Evolutionary conservation across 1,140 invertebrate species (phyloP).

Genomic region (Wasmannia auropunctata): DNA sequence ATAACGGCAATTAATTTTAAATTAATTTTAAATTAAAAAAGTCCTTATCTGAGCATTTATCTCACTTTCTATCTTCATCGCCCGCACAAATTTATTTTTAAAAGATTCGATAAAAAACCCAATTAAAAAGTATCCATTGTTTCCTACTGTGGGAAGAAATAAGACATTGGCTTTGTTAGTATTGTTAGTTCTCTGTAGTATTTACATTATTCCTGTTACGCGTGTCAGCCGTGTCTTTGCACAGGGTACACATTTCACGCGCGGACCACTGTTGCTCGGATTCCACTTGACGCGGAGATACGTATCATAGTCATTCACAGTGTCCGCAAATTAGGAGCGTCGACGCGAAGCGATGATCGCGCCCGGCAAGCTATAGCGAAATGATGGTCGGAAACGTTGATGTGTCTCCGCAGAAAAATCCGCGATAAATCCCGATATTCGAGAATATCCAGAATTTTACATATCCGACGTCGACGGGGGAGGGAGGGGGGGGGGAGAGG

Average conservation of each 20-base stretch:
- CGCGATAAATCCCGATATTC: background rate
- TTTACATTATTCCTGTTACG: background rate
- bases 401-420: background rate
- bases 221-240: background rate
- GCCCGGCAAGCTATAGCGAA: background rate
- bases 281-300: conserved; percentile 22
- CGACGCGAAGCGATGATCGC: background rate
- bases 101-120: background rate
- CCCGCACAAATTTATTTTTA: background rate
- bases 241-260: background rate
- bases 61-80: background rate
- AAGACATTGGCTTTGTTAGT: background rate
- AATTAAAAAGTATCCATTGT: background rate
- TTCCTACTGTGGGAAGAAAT: background rate
- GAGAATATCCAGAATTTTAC: background rate
- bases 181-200: too few relatives aligned
- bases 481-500: too few relatives aligned
- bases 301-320: conserved; percentile 21
- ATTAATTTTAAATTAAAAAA: conserved; percentile 22
- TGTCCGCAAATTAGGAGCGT: background rate
- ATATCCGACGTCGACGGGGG: background rate
- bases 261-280: background rate
- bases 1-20: conserved; percentile 11
- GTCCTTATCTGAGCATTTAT: background rate
- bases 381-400: background rate